These are phyloP conservation scores for Trissoscelio sp. DNA, from an alignment of 2,888 invertebrate species.

Conservation along the genomic window DNA sequence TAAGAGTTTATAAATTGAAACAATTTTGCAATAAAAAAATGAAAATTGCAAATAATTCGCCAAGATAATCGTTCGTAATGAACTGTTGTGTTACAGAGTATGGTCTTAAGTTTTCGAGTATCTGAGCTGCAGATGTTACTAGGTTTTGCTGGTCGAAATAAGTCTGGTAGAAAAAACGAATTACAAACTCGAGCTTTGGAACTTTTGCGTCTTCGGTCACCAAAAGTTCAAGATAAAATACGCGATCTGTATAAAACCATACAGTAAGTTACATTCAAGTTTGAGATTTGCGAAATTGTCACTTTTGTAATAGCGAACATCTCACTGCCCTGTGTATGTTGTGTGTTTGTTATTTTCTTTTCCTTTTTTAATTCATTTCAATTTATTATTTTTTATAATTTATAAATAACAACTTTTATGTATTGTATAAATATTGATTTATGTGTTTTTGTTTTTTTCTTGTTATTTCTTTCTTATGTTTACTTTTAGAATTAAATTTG, in stretches of 20 bases:
- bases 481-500: too few species aligned
- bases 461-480: too few species aligned
- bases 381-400: too few species aligned
- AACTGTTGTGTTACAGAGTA: constrained; percentile 80
- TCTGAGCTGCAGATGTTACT: constrained; percentile 93
- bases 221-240: constrained; percentile 87
- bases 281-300: constrained; percentile 51
- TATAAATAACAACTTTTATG: too few species aligned
- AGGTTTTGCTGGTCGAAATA: constrained; percentile 91
- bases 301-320: constrained; percentile 56
- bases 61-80: constrained; percentile 64
- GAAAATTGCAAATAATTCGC: too few species aligned
- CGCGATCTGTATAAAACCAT: constrained; percentile 88
- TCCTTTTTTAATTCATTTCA: too few species aligned
- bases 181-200: constrained; percentile 90
- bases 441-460: too few species aligned
- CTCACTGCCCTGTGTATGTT: constrained; percentile 42
- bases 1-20: too few species aligned
- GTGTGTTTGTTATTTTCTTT: constrained; percentile 15
- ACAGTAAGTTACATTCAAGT: constrained; percentile 84
- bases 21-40: too few species aligned
- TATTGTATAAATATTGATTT: too few species aligned
- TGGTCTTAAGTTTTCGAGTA: constrained; percentile 89
- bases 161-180: constrained; percentile 92
- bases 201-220: constrained; percentile 87